These are phyloP conservation scores for Botrylloides violaceus DNA, from an alignment of 23 tunicate genomes.

Conservation along the genomic window DNA sequence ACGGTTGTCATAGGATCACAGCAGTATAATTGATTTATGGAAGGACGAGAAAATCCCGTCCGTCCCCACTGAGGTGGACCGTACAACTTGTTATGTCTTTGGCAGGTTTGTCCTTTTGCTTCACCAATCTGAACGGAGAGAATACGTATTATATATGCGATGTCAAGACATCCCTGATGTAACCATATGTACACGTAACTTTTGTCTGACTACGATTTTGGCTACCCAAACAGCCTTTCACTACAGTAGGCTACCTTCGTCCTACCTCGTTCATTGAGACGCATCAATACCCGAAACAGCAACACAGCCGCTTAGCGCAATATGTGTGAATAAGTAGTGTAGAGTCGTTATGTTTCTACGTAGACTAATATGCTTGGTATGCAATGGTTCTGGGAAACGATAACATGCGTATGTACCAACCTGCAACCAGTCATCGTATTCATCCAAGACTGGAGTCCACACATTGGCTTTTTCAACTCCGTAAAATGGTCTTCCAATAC, in stretches of 20 bases:
- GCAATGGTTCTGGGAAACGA: too few relatives aligned
- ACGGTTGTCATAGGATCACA: conserved; percentile 1
- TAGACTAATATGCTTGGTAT: too few relatives aligned
- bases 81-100: conserved; percentile 18
- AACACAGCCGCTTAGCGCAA: too few relatives aligned
- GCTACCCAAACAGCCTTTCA: too few relatives aligned
- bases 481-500: conserved; percentile 38
- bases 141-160: neutral
- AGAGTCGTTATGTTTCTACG: too few relatives aligned
- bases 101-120: conserved; percentile 35
- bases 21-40: conserved; percentile 27
- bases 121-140: conserved; percentile 23
- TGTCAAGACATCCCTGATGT: neutral
- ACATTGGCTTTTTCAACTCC: conserved; percentile 37
- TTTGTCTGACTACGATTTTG: neutral
- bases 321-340: too few relatives aligned
- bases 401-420: too few relatives aligned
- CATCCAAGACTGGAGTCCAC: conserved; percentile 37
- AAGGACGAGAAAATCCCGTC: conserved; percentile 3
- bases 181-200: neutral
- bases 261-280: too few relatives aligned
- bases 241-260: too few relatives aligned
- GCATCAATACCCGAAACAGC: too few relatives aligned
- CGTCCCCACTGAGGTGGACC: conserved; percentile 63
- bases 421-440: conserved; percentile 57